phyloP scores from a whole-genome alignment of 1,140 invertebrate species.

The Nebria ingens region DNA sequence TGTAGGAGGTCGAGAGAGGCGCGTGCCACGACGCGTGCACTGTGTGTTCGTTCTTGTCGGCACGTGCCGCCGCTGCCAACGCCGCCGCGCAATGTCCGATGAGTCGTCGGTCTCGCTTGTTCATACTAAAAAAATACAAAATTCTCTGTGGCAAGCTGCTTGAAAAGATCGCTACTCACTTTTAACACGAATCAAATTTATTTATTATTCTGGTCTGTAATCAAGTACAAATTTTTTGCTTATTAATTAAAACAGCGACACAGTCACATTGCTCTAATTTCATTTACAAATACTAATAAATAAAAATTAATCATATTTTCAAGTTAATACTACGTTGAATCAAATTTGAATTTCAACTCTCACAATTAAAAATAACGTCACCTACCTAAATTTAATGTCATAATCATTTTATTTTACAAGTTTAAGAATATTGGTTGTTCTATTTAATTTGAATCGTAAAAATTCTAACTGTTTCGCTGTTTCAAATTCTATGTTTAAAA shows the following conservation, averaged over 20 bases:
- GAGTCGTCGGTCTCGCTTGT: neutral
- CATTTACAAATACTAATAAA: no score
- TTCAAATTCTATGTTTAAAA: no score
- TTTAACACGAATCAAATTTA: neutral
- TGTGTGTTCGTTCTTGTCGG: neutral
- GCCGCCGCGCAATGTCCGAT: neutral
- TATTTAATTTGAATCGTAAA: no score
- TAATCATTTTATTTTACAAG: no score
- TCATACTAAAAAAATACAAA: neutral
- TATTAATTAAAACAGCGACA: neutral
- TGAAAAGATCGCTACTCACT: neutral
- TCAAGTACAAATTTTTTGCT: neutral
- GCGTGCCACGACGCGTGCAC: neutral
- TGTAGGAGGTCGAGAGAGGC: neutral
- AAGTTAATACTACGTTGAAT: no score
- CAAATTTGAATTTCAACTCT: no score
- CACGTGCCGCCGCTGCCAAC: neutral
- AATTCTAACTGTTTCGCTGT: no score
- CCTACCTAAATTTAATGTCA: no score
- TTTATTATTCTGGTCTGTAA: conserved; percentile 5
- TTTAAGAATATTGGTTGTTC: no score
- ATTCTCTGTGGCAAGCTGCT: neutral
- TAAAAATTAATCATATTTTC: no score
- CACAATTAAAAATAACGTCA: no score
- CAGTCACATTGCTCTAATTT: no score